A percentile compares a stretch with the other conserved stretches of the same genome.
Evolutionary conservation across 2,797 vertebrate genomes (phyloP).

Genomic region (Spondyliosoma cantharus): DNA sequence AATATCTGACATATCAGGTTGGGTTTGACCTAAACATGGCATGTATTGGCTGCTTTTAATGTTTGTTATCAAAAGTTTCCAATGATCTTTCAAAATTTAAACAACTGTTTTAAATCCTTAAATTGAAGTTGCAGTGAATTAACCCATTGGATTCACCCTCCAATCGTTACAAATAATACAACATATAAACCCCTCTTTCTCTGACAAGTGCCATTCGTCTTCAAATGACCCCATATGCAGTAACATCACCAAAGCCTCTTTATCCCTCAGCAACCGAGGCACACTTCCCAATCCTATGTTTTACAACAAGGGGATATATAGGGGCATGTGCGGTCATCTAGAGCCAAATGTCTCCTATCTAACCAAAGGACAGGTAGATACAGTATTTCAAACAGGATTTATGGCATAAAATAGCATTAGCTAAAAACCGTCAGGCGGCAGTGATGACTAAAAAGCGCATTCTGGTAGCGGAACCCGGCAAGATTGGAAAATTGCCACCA

Average conservation of each 20-base stretch:
- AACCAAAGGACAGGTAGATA: slow-evolving; percentile 82
- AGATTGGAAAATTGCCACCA: slow-evolving; percentile 86
- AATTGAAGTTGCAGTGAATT: slow-evolving; percentile 44
- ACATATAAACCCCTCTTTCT: slow-evolving; percentile 68
- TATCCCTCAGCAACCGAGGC: slow-evolving; percentile 64
- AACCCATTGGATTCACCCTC: slow-evolving; percentile 41
- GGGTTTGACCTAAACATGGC: not conserved
- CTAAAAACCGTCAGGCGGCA: slow-evolving; percentile 82
- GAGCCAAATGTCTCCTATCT: slow-evolving; percentile 81
- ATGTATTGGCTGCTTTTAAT: not conserved
- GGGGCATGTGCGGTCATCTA: slow-evolving; percentile 84
- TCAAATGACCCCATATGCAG: slow-evolving; percentile 77
- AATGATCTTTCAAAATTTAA: slow-evolving; percentile 30
- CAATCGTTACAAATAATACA: slow-evolving; percentile 54
- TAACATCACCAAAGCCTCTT: slow-evolving; percentile 71
- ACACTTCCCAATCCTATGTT: slow-evolving; percentile 78
- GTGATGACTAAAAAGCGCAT: slow-evolving; percentile 79
- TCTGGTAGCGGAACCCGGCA: slow-evolving; percentile 77
- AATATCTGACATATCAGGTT: not conserved
- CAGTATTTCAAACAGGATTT: slow-evolving; percentile 86
- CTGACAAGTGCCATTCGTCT: slow-evolving; percentile 72
- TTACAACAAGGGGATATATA: slow-evolving; percentile 83
- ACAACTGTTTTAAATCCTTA: slow-evolving; percentile 37
- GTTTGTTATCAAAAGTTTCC: slow-evolving; percentile 8
- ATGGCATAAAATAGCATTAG: slow-evolving; percentile 84